Conservation (phyloP, 2,113 vertebrate species). For the Petaurus breviceps region DNA sequence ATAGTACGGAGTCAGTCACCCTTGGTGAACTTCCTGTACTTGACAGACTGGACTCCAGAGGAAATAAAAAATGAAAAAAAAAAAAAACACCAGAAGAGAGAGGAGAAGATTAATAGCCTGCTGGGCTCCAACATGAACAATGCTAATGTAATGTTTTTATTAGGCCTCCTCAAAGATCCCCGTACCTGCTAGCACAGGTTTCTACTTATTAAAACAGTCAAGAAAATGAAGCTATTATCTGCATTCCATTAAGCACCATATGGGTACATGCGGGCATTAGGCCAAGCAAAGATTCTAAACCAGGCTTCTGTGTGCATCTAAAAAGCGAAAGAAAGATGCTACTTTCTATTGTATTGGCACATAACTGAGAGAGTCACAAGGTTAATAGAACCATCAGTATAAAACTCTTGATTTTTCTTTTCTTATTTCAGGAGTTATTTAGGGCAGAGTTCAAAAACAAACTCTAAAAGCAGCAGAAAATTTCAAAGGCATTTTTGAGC, state of each 20-base stretch:
- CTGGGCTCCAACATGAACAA: constrained; percentile 27
- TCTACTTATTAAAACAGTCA: neutral
- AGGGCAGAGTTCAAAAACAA: constrained; percentile 20
- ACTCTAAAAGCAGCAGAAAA: neutral
- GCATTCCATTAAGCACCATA: constrained; percentile 43
- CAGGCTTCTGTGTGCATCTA: constrained; percentile 40
- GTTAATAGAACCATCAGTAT: neutral
- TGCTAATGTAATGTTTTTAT: neutral
- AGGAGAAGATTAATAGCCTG: neutral
- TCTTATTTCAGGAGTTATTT: constrained; percentile 1
- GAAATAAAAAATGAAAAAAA: neutral
- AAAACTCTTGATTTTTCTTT: neutral
- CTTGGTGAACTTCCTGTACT: neutral
- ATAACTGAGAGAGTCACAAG: neutral
- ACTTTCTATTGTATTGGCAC: neutral
- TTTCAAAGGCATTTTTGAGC: neutral
- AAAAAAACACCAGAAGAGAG: neutral
- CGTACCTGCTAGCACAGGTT: constrained; percentile 64
- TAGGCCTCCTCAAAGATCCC: neutral
- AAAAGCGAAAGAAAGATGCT: constrained; percentile 13
- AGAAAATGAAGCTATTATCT: constrained; percentile 57
- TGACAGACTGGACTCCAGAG: neutral
- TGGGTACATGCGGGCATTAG: constrained; percentile 1
- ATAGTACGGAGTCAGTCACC: neutral
- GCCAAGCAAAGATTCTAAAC: constrained; percentile 58